Conservation (phyloP, 2,888 invertebrate species). For the Thysanoteuthis rhombus region DNA sequence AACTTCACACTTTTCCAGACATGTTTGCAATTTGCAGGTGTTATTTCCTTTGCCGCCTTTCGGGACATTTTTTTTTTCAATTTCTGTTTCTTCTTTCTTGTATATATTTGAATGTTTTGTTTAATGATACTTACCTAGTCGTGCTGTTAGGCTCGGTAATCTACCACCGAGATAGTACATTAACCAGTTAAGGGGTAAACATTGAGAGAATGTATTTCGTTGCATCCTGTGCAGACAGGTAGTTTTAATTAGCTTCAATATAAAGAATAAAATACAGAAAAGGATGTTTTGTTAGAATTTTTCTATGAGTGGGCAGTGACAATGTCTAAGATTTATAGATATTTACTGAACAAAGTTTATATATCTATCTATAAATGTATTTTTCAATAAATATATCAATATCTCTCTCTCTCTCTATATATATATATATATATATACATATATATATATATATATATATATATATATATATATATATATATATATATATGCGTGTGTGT, state of each 20-base stretch:
- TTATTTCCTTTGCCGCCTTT: conserved; percentile 12
- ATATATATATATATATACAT: too few species aligned
- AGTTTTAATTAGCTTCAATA: neutral
- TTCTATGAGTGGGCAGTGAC: too few species aligned
- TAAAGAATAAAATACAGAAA: neutral
- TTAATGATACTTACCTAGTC: neutral
- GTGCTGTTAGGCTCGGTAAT: neutral
- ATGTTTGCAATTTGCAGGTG: neutral
- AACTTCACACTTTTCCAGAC: conserved; percentile 12
- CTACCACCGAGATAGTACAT: neutral
- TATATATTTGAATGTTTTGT: neutral
- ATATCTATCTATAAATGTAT: too few species aligned
- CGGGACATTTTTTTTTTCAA: neutral
- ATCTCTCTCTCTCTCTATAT: too few species aligned
- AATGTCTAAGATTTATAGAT: too few species aligned
- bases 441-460: too few species aligned
- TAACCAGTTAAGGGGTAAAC: neutral
- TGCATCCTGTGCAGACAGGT: neutral
- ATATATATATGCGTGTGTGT: too few species aligned
- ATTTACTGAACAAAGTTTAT: too few species aligned
- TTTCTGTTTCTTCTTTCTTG: neutral
- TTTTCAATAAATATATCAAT: too few species aligned
- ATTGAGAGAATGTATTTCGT: neutral
- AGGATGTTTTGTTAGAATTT: too few species aligned
- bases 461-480: too few species aligned